Base-by-base conservation (phyloP, 2,888 invertebrate species). In the Rhimphoctona megacephalus region DNA sequence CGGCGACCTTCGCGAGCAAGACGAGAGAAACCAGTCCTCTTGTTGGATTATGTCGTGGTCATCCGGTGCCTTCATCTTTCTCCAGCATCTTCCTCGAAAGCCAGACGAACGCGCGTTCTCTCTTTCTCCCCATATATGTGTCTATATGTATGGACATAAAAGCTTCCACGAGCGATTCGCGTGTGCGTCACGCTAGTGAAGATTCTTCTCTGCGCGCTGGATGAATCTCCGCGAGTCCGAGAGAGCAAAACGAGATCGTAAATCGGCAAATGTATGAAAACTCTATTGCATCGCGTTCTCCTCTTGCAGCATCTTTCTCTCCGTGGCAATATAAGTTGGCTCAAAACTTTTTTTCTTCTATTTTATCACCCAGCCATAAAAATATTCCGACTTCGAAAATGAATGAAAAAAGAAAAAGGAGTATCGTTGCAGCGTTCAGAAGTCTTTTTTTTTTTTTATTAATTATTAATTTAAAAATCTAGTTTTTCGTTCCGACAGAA, bases 11-110 rank as follows among this genome's bases (percentile, higher is more conserved):
- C 86, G 81, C 80, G 25, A 54, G 30, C 79, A 69, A 77, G 67
- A 83, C 57, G 83, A 78, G 83, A 83, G 85, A 85, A 86, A 86
- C 81, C 83, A 81, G 86, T 86, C 83, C 83, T 76, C 76, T 69
- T 36, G 64, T 73, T 78, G 77, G 77, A 78, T 86, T 86, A 81
- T 77, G 79, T 85, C 82, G 70, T 70, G 70, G 76, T 78, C 81
- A 73, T 81, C 81, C 86, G 86, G 80, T 83, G 70, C 14, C 30
- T 54, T 54, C 61, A 49, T 49, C 52, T 77, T 66, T 66, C 72
- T 83, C 61, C 73, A 67, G 25, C 83, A 52, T 78, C 66, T 66
- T 57, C 25, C 25, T 43, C 43, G 61, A 49, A 33, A 57, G 39
- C 17, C 9, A 22, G 46, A 39, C 19, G 7, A 39, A n/a, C 19